Percentiles rank a stretch among this genome's conserved stretches.
Evolutionary conservation across 2,888 invertebrate species (phyloP).

Genomic region (Nomada fabriciana): DNA sequence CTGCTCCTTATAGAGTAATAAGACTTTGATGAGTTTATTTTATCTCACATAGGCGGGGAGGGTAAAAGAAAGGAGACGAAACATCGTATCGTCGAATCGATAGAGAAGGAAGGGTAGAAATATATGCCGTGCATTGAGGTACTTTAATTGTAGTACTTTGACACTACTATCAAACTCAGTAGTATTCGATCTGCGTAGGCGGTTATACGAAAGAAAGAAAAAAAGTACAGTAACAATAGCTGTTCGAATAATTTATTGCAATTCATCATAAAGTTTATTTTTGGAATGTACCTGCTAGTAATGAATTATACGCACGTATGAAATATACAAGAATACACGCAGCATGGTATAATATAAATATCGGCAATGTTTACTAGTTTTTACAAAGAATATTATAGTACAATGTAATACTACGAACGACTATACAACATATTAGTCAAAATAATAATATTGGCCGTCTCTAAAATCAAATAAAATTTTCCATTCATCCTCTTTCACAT

Average conservation of each 20-base stretch:
- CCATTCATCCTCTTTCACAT: constrained; percentile 87
- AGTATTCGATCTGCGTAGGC: constrained; percentile 64
- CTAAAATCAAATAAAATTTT: neutral
- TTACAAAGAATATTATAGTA: constrained; percentile 21
- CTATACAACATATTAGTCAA: constrained; percentile 13
- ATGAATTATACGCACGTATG: constrained; percentile 2
- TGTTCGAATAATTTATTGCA: neutral
- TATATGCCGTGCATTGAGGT: constrained; percentile 62
- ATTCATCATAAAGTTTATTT: constrained; percentile 38
- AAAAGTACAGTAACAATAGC: constrained; percentile 23
- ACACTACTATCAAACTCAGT: constrained; percentile 65
- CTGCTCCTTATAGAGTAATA: constrained; percentile 69
- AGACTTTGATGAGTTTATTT: constrained; percentile 75
- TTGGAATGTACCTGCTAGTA: constrained; percentile 29
- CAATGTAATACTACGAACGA: constrained; percentile 7
- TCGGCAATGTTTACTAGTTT: constrained; percentile 4
- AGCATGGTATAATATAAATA: neutral
- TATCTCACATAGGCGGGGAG: constrained; percentile 54
- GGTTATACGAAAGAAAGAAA: constrained; percentile 49
- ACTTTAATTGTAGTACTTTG: constrained; percentile 72
- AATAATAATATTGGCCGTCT: neutral
- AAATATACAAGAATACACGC: constrained; percentile 44
- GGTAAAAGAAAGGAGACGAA: constrained; percentile 44
- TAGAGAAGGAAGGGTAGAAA: constrained; percentile 54
- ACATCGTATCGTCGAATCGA: constrained; percentile 48